Percentiles rank a stretch among this genome's conserved stretches.
Evolutionary conservation across 2,888 invertebrate species (phyloP).

Genomic region (Drosophila subsilvestris): DNA sequence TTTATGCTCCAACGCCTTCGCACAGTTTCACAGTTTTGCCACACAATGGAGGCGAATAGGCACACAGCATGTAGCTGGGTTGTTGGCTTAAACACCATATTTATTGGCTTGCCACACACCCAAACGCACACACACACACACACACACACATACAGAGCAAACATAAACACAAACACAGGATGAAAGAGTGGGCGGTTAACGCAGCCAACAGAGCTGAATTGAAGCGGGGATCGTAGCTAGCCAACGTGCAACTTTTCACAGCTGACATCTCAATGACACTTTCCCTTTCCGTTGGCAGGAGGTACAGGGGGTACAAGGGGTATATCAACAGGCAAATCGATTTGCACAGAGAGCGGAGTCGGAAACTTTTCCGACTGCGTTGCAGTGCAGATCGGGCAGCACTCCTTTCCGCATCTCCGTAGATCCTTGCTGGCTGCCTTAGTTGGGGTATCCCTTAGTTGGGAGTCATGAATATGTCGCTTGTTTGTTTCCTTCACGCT

Average conservation of each 20-base stretch:
- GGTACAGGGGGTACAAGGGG: neutral
- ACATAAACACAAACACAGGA: slow-evolving; percentile 20
- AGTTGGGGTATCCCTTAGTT: too few relatives aligned
- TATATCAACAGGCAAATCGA: neutral
- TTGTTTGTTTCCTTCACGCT: slow-evolving; percentile 43
- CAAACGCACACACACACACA: too few relatives aligned
- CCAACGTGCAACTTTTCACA: slow-evolving; percentile 70
- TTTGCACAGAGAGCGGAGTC: neutral
- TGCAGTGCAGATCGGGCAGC: too few relatives aligned
- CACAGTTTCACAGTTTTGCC: slow-evolving; percentile 67
- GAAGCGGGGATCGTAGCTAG: slow-evolving; percentile 33
- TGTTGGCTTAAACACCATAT: slow-evolving; percentile 80
- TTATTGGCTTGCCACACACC: slow-evolving; percentile 73
- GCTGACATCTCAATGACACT: slow-evolving; percentile 75
- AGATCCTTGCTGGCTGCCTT: too few relatives aligned
- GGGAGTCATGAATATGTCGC: neutral
- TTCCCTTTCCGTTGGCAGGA: neutral
- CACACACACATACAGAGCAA: slow-evolving; percentile 3
- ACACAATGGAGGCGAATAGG: slow-evolving; percentile 55
- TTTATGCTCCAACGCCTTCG: slow-evolving; percentile 75
- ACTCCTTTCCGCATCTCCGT: too few relatives aligned
- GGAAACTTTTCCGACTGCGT: too few relatives aligned
- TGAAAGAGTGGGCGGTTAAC: neutral
- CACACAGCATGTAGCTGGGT: slow-evolving; percentile 66
- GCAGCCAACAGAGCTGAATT: slow-evolving; percentile 15